phyloP scores from a whole-genome alignment of 2,888 invertebrate species.

The Netelia inedita region DNA sequence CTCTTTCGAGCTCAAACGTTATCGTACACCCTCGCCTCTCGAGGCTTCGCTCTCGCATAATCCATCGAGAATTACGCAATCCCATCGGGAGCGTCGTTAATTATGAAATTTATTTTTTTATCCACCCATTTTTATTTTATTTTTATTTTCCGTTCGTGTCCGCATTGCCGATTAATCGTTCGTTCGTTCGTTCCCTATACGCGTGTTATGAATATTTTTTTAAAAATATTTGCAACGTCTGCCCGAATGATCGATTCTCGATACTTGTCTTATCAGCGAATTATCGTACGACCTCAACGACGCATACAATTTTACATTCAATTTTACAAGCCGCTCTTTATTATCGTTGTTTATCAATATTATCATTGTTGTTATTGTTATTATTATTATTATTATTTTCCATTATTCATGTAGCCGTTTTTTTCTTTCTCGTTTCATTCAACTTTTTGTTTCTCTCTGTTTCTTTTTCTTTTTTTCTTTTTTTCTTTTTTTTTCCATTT shows the following conservation, averaged over 20 bases:
- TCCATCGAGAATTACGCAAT: conserved; percentile 69
- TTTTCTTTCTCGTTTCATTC: neutral
- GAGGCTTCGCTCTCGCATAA: conserved; percentile 47
- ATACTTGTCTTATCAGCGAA: conserved; percentile 3
- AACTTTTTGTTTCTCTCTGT: neutral
- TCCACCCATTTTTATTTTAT: neutral
- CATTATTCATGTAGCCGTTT: neutral
- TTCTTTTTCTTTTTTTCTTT: conserved; percentile 37
- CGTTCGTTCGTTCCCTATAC: neutral
- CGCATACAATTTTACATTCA: neutral
- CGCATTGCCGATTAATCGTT: neutral
- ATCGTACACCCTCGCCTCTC: conserved; percentile 49
- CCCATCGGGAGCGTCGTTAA: conserved; percentile 33
- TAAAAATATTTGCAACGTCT: neutral
- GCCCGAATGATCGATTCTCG: neutral
- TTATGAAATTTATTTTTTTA: conserved; percentile 22
- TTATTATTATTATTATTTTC: conserved; percentile 16
- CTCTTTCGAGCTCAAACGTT: conserved; percentile 46
- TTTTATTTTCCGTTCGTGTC: neutral
- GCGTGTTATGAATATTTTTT: neutral
- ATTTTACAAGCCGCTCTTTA: neutral
- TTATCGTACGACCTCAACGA: conserved; percentile 22
- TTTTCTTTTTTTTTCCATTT: conserved; percentile 18
- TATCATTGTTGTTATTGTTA: conserved; percentile 4
- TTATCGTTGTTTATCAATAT: neutral